A percentile compares a stretch with the other conserved stretches of the same genome.
These are phyloP conservation scores for Bubo scandiacus DNA, from an alignment of 2,113 vertebrate species.

Conservation along the genomic window DNA sequence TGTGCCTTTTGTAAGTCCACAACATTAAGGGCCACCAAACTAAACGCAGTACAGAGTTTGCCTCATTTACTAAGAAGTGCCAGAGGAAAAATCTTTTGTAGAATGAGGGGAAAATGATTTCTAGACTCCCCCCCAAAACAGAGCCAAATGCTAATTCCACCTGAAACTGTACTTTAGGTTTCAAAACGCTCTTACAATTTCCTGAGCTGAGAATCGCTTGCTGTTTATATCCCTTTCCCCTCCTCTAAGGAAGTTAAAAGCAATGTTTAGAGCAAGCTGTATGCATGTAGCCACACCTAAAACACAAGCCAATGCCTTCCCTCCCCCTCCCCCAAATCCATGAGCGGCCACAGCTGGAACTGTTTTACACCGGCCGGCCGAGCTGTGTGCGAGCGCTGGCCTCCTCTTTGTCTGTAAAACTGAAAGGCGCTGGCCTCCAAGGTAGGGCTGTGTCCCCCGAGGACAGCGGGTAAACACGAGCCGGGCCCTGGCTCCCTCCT, in stretches of 20 bases:
- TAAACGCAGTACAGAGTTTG: neutral
- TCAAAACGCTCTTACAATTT: slow-evolving; percentile 23
- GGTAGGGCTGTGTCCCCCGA: slow-evolving; percentile 73
- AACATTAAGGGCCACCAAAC: neutral
- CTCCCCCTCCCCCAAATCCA: slow-evolving; percentile 31
- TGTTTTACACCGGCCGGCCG: slow-evolving; percentile 67
- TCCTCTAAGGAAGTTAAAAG: slow-evolving; percentile 57
- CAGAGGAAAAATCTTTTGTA: neutral
- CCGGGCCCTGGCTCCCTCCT: slow-evolving; percentile 73
- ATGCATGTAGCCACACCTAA: slow-evolving; percentile 72
- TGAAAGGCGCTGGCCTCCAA: slow-evolving; percentile 72
- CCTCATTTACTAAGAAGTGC: neutral
- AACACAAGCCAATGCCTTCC: slow-evolving; percentile 57
- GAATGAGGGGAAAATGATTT: neutral
- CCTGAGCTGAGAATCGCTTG: slow-evolving; percentile 6
- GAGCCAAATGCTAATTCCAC: neutral
- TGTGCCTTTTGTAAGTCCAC: neutral
- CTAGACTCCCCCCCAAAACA: neutral
- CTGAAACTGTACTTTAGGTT: neutral
- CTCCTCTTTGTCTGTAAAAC: slow-evolving; percentile 78
- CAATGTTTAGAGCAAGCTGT: slow-evolving; percentile 28
- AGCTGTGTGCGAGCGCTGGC: slow-evolving; percentile 69
- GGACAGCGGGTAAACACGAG: slow-evolving; percentile 80
- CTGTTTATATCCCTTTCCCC: slow-evolving; percentile 31
- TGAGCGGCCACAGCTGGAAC: slow-evolving; percentile 78